phyloP scores from a whole-genome alignment of 2,113 vertebrate species.

The Hippolais icterina region DNA sequence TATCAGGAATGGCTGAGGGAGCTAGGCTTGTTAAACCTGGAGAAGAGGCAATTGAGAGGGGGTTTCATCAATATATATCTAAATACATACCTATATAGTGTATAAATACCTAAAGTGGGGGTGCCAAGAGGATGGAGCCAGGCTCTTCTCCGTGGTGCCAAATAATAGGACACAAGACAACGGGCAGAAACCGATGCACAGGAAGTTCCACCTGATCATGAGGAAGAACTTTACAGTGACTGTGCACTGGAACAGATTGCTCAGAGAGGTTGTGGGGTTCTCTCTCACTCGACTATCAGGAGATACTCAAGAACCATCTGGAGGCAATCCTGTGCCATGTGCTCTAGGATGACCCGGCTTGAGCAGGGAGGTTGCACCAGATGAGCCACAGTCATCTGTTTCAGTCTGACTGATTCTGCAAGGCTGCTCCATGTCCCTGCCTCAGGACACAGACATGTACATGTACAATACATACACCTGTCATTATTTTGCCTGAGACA shows the following conservation, averaged over 20 bases:
- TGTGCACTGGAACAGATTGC: background rate
- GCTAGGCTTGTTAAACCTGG: background rate
- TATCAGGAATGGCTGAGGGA: background rate
- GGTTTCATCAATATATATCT: background rate
- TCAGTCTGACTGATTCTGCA: background rate
- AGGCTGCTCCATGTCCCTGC: background rate
- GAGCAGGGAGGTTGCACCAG: background rate
- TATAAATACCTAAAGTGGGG: background rate
- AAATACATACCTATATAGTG: background rate
- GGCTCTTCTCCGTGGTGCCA: background rate
- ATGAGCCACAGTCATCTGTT: background rate
- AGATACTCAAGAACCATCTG: background rate
- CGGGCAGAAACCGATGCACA: accelerated
- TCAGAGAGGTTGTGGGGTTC: background rate
- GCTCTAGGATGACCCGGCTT: background rate
- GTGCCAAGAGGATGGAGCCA: too few relatives aligned
- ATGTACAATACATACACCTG: accelerated
- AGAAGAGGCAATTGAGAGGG: background rate
- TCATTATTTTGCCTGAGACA: background rate
- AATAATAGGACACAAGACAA: background rate
- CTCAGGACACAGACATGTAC: too few relatives aligned
- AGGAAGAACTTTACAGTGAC: background rate
- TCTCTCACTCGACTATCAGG: background rate
- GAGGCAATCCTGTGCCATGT: accelerated
- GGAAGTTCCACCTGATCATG: background rate